Percentiles rank a stretch among this genome's conserved stretches.
phyloP scores from a whole-genome alignment of 2,888 invertebrate species.

The Diplazon laetatorius region DNA sequence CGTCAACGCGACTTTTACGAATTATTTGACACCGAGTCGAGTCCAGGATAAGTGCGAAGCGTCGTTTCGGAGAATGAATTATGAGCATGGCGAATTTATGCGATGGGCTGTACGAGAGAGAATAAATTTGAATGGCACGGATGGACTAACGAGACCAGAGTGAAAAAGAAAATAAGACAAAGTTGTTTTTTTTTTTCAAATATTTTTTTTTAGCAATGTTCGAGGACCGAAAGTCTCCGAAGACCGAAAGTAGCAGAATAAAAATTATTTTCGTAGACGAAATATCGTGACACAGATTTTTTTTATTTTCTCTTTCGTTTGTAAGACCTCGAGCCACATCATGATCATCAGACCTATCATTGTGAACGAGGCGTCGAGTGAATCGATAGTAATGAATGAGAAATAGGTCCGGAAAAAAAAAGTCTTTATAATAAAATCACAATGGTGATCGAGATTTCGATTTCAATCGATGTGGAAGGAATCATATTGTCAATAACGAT shows the following conservation, averaged over 20 bases:
- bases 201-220: slow-evolving; percentile 3
- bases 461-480: too few relatives aligned
- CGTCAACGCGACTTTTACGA: slow-evolving; percentile 37
- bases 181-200: too few relatives aligned
- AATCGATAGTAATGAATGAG: too few relatives aligned
- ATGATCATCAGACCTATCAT: too few relatives aligned
- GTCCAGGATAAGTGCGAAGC: slow-evolving; percentile 38
- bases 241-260: not conserved
- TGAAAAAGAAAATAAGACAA: slow-evolving; percentile 10
- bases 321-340: too few relatives aligned
- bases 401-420: too few relatives aligned
- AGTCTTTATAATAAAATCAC: too few relatives aligned
- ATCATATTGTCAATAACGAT: too few relatives aligned
- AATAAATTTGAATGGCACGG: slow-evolving; percentile 38
- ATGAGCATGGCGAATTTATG: slow-evolving; percentile 61
- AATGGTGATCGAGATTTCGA: too few relatives aligned
- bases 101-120: slow-evolving; percentile 40
- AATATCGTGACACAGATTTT: too few relatives aligned
- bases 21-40: slow-evolving; percentile 57
- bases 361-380: too few relatives aligned
- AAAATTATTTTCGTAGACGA: slow-evolving; percentile 2
- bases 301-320: too few relatives aligned
- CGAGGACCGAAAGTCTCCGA: not conserved
- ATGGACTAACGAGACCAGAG: slow-evolving; percentile 22
- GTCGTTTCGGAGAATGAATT: slow-evolving; percentile 59